Percentiles rank a stretch among this genome's conserved stretches.
phyloP scores from a whole-genome alignment of 2,113 vertebrate species.

The Oreotragus oreotragus region DNA sequence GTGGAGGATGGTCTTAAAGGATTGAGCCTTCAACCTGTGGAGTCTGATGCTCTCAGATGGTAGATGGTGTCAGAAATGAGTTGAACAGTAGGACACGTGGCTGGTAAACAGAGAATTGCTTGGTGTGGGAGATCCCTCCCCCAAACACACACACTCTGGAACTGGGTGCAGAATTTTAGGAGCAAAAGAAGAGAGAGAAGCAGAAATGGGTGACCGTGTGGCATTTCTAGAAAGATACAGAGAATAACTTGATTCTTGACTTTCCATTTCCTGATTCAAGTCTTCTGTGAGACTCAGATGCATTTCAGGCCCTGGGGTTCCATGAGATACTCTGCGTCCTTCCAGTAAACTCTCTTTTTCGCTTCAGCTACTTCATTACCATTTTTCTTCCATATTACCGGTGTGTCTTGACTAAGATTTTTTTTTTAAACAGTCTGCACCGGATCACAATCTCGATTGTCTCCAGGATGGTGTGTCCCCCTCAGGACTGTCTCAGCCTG shows the following conservation, averaged over 20 bases:
- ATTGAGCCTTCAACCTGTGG: neutral
- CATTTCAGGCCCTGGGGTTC: neutral
- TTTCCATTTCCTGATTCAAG: neutral
- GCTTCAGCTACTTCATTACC: neutral
- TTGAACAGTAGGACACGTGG: too few relatives aligned
- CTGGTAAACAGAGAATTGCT: neutral
- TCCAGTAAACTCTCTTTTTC: neutral
- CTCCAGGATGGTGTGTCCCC: neutral
- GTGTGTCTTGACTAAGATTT: neutral
- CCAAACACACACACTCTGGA: neutral
- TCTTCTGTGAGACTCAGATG: neutral
- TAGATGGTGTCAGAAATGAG: neutral
- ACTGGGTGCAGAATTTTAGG: neutral
- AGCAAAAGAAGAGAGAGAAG: neutral
- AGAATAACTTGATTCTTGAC: neutral
- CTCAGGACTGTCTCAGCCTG: neutral
- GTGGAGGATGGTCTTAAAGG: neutral
- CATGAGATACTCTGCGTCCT: neutral
- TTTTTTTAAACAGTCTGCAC: neutral
- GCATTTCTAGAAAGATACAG: neutral
- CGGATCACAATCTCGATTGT: neutral
- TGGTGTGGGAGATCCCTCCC: neutral
- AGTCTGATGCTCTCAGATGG: neutral
- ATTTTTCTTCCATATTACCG: neutral
- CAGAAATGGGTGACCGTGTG: neutral